Conservation (phyloP, 2,113 vertebrate species). For the Psephotus haematonotus region DNA sequence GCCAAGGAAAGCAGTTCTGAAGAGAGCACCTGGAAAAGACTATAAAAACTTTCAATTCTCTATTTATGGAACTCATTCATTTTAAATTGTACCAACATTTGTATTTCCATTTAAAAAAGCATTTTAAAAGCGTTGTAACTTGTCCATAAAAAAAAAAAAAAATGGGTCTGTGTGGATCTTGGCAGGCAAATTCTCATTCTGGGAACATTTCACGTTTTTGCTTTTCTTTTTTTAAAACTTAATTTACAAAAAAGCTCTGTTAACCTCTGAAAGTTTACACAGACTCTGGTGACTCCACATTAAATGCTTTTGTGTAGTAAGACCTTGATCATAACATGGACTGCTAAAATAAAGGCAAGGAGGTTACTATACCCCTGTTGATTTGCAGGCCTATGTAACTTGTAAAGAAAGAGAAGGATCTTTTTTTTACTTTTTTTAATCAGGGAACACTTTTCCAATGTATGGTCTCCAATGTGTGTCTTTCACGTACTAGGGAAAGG, state of each 20-base stretch:
- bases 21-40: constrained; percentile 39
- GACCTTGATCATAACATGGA: neutral
- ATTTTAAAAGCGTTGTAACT: constrained; percentile 61
- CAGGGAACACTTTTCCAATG: neutral
- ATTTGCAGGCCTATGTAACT: neutral
- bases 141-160: constrained; percentile 63
- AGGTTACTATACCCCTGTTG: neutral
- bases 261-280: neutral
- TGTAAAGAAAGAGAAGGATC: neutral
- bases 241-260: neutral
- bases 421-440: neutral
- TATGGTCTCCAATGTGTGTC: neutral
- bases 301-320: neutral
- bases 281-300: neutral
- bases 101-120: constrained; percentile 65
- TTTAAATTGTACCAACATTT: constrained; percentile 28
- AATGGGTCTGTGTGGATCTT: constrained; percentile 51
- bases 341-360: neutral
- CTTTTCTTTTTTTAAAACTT: neutral
- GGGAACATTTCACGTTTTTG: neutral
- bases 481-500: neutral
- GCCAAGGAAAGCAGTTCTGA: constrained; percentile 35
- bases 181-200: constrained; percentile 27
- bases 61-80: neutral
- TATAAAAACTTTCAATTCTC: constrained; percentile 18